Conservation (phyloP, 35 echinoderm and acorn worm species). For the Strongylocentrotus purpuratus region DNA sequence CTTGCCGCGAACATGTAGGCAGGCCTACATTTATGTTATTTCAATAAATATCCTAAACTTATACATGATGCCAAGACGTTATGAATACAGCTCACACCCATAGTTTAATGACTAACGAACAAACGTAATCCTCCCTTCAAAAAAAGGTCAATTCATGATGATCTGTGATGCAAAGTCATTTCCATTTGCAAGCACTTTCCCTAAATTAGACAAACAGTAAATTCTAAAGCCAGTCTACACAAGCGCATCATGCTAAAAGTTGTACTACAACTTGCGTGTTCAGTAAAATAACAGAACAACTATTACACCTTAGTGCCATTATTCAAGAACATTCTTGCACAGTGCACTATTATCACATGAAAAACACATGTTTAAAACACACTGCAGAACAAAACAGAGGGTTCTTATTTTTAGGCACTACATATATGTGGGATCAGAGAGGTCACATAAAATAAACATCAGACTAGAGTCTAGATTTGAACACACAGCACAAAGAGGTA, state of each 20-base stretch:
- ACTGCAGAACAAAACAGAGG: not conserved
- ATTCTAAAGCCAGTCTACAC: too few species aligned
- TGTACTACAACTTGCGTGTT: not conserved
- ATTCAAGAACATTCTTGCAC: not conserved
- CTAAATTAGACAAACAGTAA: not conserved
- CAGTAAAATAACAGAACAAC: not conserved
- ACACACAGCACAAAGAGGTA: slow-evolving; percentile 1
- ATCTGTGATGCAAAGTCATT: not conserved
- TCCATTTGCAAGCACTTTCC: slow-evolving; percentile 1
- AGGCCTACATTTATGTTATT: not conserved
- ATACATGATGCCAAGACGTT: not conserved
- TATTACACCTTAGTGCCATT: not conserved
- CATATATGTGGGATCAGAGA: slow-evolving; percentile 31
- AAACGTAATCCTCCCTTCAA: not conserved
- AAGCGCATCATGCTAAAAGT: not conserved
- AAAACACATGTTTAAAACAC: not conserved
- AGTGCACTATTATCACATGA: slow-evolving; percentile 2
- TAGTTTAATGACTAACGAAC: not conserved
- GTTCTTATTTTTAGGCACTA: not conserved
- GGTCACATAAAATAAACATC: slow-evolving; percentile 40
- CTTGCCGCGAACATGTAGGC: not conserved
- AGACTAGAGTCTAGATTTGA: not conserved
- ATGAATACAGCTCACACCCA: not conserved
- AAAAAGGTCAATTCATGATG: slow-evolving; percentile 16
- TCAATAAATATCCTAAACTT: not conserved